phyloP scores from a whole-genome alignment of 2,888 invertebrate species.

The Monopis laevigella region DNA sequence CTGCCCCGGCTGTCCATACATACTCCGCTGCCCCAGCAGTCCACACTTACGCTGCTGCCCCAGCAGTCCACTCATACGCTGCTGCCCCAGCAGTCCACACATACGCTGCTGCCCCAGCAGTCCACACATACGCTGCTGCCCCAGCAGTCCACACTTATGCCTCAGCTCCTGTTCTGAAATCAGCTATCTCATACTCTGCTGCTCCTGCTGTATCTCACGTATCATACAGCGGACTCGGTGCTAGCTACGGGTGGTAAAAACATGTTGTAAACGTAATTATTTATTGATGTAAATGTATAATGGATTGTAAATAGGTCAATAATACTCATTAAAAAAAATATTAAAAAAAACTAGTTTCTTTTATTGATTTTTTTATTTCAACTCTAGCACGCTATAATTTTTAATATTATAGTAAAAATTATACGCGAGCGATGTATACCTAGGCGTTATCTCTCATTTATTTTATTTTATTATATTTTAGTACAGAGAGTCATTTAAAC shows the following conservation, averaged over 20 bases:
- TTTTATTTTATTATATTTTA: too few species aligned
- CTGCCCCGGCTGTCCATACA: conserved; percentile 33
- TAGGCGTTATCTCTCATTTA: too few species aligned
- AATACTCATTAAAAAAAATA: too few species aligned
- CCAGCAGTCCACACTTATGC: conserved; percentile 38
- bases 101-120: conserved; percentile 30
- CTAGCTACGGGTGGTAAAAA: conserved; percentile 57
- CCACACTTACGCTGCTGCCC: conserved; percentile 13
- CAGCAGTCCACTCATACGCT: conserved; percentile 21
- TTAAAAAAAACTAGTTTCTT: too few species aligned
- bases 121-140: conserved; percentile 24
- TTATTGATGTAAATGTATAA: too few species aligned
- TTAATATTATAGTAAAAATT: too few species aligned
- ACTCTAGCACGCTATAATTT: too few species aligned
- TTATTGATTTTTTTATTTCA: too few species aligned
- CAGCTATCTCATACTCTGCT: conserved; percentile 22
- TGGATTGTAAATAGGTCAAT: too few species aligned
- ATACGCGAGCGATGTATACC: too few species aligned
- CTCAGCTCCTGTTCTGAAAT: conserved; percentile 40
- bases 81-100: conserved; percentile 28
- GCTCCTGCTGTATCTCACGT: conserved; percentile 18
- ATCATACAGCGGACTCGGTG: conserved; percentile 54
- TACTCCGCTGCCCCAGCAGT: conserved; percentile 20
- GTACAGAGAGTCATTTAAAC: too few species aligned
- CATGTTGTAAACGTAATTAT: neutral